These are phyloP conservation scores for Procambarus clarkii DNA, from an alignment of 1,140 invertebrate species.

Conservation along the genomic window DNA sequence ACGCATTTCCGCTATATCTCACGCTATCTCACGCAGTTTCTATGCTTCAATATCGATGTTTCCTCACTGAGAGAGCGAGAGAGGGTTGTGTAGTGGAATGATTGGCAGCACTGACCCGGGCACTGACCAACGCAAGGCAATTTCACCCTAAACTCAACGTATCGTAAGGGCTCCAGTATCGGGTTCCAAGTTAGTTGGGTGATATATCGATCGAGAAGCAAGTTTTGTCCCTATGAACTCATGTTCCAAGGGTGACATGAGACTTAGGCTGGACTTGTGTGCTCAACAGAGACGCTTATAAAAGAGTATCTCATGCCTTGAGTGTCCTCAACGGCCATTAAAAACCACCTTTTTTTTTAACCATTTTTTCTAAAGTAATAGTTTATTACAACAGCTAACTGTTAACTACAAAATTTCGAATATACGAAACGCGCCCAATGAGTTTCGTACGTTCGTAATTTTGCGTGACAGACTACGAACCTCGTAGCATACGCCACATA, in stretches of 20 bases:
- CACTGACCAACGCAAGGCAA: constrained; percentile 49
- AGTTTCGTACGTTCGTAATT: neutral
- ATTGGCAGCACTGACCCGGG: constrained; percentile 15
- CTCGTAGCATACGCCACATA: constrained; percentile 10
- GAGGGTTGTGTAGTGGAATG: neutral
- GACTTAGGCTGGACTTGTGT: constrained; percentile 20
- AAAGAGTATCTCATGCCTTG: constrained; percentile 64
- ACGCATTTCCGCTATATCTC: neutral
- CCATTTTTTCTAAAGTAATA: too few species aligned
- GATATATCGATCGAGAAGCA: constrained; percentile 29
- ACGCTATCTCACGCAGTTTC: constrained; percentile 24
- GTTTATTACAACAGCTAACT: neutral
- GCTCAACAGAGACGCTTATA: constrained; percentile 55
- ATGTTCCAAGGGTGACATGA: constrained; percentile 15
- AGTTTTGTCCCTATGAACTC: constrained; percentile 25
- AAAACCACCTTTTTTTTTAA: constrained; percentile 20
- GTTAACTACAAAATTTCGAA: neutral
- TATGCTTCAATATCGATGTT: constrained; percentile 23
- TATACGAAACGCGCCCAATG: neutral
- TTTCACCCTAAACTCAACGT: constrained; percentile 18
- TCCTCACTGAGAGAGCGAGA: constrained; percentile 1
- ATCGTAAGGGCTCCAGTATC: constrained; percentile 43
- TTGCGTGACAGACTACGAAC: neutral
- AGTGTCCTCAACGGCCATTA: constrained; percentile 36
- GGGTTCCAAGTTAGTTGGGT: constrained; percentile 23